phyloP scores from a whole-genome alignment of 2,113 vertebrate genomes.

The Anser brachyrhynchus region DNA sequence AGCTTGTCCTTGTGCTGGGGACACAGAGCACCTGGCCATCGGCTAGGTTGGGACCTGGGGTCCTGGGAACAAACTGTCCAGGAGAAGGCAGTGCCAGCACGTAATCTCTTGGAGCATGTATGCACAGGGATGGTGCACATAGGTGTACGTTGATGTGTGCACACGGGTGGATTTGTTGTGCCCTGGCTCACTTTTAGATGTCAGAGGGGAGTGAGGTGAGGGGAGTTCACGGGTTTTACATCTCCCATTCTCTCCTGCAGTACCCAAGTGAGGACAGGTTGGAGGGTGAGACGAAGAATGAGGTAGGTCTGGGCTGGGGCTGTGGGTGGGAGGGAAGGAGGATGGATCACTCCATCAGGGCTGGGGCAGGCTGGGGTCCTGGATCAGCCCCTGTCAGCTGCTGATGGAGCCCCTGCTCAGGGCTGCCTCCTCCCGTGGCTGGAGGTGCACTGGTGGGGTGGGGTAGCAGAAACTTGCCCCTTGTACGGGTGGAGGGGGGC shows the following conservation, averaged over 20 bases:
- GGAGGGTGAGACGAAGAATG: background rate
- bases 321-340: background rate
- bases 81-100: background rate
- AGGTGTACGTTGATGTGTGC: accelerated
- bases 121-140: background rate
- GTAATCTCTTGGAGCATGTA: accelerated
- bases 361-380: background rate
- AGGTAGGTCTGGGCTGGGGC: conserved; percentile 10
- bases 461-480: background rate
- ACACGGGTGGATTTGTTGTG: accelerated
- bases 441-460: background rate
- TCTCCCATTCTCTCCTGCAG: conserved; percentile 18
- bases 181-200: background rate
- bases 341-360: background rate
- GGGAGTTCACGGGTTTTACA: background rate
- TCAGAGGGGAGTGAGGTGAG: background rate
- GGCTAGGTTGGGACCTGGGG: background rate
- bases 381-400: background rate
- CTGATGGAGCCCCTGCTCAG: background rate
- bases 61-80: background rate
- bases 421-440: background rate
- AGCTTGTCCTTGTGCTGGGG: background rate
- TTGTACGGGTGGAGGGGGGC: background rate
- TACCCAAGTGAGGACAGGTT: conserved; percentile 36
- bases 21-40: background rate